These are phyloP conservation scores for Halyomorpha halys DNA, from an alignment of 1,140 invertebrate species.

Conservation along the genomic window DNA sequence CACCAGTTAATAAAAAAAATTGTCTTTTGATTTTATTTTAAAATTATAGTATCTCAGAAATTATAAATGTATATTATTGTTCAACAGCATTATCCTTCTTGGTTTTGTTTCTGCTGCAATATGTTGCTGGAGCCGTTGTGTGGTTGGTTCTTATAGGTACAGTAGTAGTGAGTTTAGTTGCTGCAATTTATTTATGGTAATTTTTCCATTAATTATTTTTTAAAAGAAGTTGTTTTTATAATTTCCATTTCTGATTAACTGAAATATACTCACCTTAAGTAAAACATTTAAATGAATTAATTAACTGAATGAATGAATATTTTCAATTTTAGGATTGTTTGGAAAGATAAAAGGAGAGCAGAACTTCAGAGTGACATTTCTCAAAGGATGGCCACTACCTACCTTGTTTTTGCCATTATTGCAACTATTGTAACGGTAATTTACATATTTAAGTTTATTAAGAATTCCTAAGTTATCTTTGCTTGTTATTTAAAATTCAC, in stretches of 20 bases:
- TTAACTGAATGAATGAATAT: not conserved
- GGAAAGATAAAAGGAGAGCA: constrained; percentile 33
- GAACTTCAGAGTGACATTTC: constrained; percentile 31
- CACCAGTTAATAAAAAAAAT: too few species aligned
- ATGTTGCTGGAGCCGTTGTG: constrained; percentile 51
- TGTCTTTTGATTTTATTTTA: too few species aligned
- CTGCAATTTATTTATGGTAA: constrained; percentile 58
- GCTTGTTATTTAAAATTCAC: too few species aligned
- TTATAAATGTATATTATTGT: not conserved
- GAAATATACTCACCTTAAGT: too few species aligned
- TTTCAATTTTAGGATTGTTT: constrained; percentile 34
- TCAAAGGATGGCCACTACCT: constrained; percentile 32
- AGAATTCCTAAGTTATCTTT: too few species aligned
- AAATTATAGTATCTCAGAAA: too few species aligned
- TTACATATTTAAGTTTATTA: constrained; percentile 18
- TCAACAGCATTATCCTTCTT: constrained; percentile 45
- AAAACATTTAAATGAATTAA: too few species aligned
- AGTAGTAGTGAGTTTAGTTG: constrained; percentile 45
- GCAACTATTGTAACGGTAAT: constrained; percentile 50
- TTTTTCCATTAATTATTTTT: constrained; percentile 25
- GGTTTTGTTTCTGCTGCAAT: constrained; percentile 50
- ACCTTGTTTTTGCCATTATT: constrained; percentile 46
- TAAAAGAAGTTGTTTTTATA: not conserved
- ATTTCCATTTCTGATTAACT: not conserved
- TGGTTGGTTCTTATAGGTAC: constrained; percentile 54